These are phyloP conservation scores for Cairina moschata DNA, from an alignment of 2,113 vertebrate species.

Conservation along the genomic window DNA sequence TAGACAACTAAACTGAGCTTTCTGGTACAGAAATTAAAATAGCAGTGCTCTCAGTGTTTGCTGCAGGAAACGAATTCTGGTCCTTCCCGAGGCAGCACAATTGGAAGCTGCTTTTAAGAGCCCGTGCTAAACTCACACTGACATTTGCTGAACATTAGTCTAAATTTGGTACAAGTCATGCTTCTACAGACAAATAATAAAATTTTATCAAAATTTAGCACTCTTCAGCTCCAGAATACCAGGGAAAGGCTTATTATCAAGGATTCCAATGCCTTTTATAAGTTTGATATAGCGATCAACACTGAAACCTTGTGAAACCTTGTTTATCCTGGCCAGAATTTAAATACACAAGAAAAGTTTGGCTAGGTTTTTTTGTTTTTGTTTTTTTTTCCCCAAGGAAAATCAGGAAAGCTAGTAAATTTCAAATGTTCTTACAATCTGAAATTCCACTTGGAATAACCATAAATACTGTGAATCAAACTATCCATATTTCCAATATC, in stretches of 20 bases:
- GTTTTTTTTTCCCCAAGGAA: not conserved
- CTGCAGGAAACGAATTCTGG: not conserved
- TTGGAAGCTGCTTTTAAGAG: not conserved
- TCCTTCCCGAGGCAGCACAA: not conserved
- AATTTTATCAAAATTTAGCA: not conserved
- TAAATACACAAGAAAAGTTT: not conserved
- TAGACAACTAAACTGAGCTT: constrained; percentile 34
- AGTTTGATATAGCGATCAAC: not conserved
- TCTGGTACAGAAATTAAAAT: constrained; percentile 38
- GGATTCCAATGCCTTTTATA: not conserved
- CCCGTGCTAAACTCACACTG: not conserved
- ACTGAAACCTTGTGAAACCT: not conserved
- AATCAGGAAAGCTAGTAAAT: not conserved
- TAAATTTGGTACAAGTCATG: not conserved
- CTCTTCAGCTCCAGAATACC: not conserved
- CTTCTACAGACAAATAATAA: not conserved
- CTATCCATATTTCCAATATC: not conserved
- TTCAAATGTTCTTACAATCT: not conserved
- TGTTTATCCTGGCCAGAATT: not conserved
- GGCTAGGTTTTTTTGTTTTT: not conserved
- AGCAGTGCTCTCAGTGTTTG: not conserved
- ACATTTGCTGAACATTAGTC: not conserved
- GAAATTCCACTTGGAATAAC: not conserved
- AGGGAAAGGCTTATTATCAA: not conserved
- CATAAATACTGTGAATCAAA: not conserved